Percentiles rank a stretch among this genome's conserved stretches.
Conservation (phyloP, 1,140 invertebrate species). For the Hyles euphorbiae region DNA sequence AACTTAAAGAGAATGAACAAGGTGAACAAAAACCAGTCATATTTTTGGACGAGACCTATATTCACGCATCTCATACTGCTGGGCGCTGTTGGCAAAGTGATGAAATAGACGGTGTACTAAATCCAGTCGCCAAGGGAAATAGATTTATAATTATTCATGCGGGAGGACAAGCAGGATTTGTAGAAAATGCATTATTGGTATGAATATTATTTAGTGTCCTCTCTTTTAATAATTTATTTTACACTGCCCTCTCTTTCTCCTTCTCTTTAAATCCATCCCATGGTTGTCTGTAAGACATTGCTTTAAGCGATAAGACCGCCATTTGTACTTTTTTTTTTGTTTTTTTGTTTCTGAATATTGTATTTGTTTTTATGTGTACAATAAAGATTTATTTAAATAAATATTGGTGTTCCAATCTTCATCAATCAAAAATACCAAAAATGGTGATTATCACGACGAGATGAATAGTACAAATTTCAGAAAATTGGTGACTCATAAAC, state of each 20-base stretch:
- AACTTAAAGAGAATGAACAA: constrained; percentile 5
- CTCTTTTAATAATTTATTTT: too few relatives aligned
- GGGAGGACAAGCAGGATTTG: constrained; percentile 15
- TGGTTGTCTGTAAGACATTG: too few relatives aligned
- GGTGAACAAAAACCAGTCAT: constrained; percentile 1
- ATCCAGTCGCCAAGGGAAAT: constrained; percentile 19
- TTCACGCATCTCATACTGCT: constrained; percentile 18
- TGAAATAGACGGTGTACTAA: constrained; percentile 15
- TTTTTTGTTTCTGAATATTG: too few relatives aligned
- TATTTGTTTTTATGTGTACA: too few relatives aligned
- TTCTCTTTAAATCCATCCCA: too few relatives aligned
- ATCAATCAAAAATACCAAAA: constrained; percentile 13
- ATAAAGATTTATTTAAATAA: too few relatives aligned
- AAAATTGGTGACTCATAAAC: constrained; percentile 9
- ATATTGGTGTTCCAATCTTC: constrained; percentile 20
- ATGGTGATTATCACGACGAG: constrained; percentile 11
- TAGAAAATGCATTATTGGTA: constrained; percentile 13
- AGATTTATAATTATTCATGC: constrained; percentile 21
- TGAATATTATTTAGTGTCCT: too few relatives aligned
- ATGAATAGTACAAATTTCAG: constrained; percentile 13
- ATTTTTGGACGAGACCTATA: constrained; percentile 20
- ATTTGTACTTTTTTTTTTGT: too few relatives aligned
- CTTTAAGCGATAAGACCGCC: too few relatives aligned
- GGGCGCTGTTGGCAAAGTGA: constrained; percentile 14
- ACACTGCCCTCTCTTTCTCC: too few relatives aligned